phyloP scores from a whole-genome alignment of 2,888 invertebrate species.

The Adelognathus sp. region DNA sequence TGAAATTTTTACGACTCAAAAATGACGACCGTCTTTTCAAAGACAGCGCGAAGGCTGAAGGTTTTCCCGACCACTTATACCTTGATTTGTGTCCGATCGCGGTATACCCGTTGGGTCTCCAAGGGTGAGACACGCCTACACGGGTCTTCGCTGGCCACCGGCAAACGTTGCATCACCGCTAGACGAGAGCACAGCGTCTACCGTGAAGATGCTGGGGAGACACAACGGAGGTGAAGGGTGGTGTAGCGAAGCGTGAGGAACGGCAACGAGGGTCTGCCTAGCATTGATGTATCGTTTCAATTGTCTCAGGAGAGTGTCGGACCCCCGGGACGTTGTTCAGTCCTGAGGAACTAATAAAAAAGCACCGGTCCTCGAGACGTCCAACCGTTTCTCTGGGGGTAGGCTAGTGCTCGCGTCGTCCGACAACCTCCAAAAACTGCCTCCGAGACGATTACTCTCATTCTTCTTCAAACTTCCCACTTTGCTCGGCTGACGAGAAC shows the following conservation, averaged over 20 bases:
- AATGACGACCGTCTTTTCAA: not conserved
- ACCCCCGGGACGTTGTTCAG: conserved; percentile 42
- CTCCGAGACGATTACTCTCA: not conserved
- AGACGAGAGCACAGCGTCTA: not conserved
- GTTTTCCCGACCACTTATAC: conserved; percentile 40
- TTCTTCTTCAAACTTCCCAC: too few species aligned
- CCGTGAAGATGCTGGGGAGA: not conserved
- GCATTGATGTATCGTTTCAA: conserved; percentile 70
- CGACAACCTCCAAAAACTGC: not conserved
- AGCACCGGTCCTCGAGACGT: conserved; percentile 54
- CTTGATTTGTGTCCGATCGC: conserved; percentile 50
- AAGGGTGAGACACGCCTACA: conserved; percentile 8
- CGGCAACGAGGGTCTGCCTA: conserved; percentile 20
- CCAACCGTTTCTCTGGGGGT: conserved; percentile 8
- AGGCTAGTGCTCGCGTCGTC: not conserved
- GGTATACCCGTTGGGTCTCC: conserved; percentile 11
- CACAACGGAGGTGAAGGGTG: not conserved
- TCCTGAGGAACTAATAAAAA: conserved; percentile 63
- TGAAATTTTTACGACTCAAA: not conserved
- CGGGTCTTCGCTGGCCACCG: not conserved
- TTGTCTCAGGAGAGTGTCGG: conserved; percentile 63
- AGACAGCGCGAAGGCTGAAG: not conserved
- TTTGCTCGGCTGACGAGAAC: too few species aligned
- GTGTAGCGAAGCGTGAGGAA: conserved; percentile 10
- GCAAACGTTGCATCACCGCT: conserved; percentile 1